Base-by-base conservation (phyloP, 2,888 invertebrate species). In the Diarsia rubi region DNA sequence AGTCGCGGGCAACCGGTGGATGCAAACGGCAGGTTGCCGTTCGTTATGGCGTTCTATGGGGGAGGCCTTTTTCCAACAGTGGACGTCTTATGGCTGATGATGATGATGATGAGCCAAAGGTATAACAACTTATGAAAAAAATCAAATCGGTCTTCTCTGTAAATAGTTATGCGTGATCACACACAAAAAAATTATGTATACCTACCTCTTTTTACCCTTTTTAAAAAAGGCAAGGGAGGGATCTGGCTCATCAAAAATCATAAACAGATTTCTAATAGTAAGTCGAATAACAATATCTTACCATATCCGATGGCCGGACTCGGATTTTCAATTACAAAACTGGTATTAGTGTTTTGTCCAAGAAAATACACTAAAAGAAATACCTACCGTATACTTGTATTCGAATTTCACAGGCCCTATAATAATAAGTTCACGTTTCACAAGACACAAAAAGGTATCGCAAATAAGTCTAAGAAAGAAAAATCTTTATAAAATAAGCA, bases 391-490 rank as follows among this genome's bases (percentile, higher is more conserved):
- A 59, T 31, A n/a, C 45, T 57, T 63, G 21, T 64, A 80, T 69
- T 81, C 69, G 47, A 60, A 81, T 81, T 81, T 68, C 69, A 69
- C 66, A 62, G 42, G 19, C 54, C 63, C 54, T 63, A 45, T 60
- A 75, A 65, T 70, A 77, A 78, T 69, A 82, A 75, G 67, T 64
- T 82, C 82, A 74, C 59, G 66, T 82, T 82, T 69, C 74, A 79
- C 60, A 67, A 60, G 66, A 67, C 78, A 68, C 49, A 69, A 78
- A 82, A 82, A 82, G 64, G 57, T 74, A 45, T 59, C 47, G 27
- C 11, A 73, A 76, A 59, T 37, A 63, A 66, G 24, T 57, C 12
- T 47, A 69, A 74, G 49, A 77, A 77, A 77, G 59, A 54, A 72
- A 81, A 82, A 75, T 60, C 59, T 69, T 75, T 74, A 59, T 60